Percentiles rank a stretch among this genome's conserved stretches.
phyloP scores from a whole-genome alignment of 1,140 invertebrate genomes.

The Phenacoccus solenopsis region DNA sequence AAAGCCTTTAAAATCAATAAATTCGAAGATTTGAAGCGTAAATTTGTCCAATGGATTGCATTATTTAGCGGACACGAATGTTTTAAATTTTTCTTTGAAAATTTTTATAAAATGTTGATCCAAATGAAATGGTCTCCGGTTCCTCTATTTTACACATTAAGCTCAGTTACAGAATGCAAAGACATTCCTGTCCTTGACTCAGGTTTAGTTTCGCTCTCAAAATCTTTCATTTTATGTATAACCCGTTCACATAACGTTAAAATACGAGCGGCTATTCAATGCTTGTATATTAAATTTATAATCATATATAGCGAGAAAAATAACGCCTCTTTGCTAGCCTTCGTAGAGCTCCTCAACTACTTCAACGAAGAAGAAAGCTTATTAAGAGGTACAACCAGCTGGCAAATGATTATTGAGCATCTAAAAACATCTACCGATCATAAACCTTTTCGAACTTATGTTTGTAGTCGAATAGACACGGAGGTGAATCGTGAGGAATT shows the following conservation, averaged over 20 bases:
- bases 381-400: constrained; percentile 21
- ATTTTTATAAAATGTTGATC: constrained; percentile 10
- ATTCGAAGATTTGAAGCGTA: neutral
- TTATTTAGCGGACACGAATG: neutral
- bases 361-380: constrained; percentile 26
- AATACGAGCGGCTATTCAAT: constrained; percentile 29
- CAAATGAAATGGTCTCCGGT: constrained; percentile 21
- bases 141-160: constrained; percentile 20
- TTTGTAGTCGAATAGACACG: neutral
- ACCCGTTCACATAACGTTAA: constrained; percentile 26
- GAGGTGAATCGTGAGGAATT: neutral
- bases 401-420: constrained; percentile 23
- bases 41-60: neutral
- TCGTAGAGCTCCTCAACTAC: constrained; percentile 21
- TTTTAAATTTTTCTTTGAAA: constrained; percentile 16
- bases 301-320: constrained; percentile 21
- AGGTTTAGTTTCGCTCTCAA: neutral
- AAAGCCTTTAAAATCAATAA: neutral
- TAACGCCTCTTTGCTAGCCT: neutral
- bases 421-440: neutral
- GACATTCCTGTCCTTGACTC: neutral
- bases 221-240: constrained; percentile 25
- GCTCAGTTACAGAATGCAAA: neutral
- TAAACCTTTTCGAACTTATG: neutral
- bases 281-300: constrained; percentile 23